Conservation (phyloP, 2,888 invertebrate species). For the Ariolimax columbianus region DNA sequence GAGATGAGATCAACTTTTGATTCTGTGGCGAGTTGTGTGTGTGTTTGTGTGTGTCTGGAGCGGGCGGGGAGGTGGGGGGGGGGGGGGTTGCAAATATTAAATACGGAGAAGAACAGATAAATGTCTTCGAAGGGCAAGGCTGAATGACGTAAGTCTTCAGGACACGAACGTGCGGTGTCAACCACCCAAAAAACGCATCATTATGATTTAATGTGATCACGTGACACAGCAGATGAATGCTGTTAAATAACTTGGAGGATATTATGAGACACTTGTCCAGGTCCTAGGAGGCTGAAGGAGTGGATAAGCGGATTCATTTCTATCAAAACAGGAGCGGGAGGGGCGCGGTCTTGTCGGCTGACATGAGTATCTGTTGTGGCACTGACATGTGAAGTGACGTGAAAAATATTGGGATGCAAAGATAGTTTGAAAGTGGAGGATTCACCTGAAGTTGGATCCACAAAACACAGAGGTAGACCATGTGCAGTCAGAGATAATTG, state of each 20-base stretch:
- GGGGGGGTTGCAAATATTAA: not conserved
- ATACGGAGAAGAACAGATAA: not conserved
- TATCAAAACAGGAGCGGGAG: not conserved
- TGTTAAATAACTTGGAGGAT: not conserved
- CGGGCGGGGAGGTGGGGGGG: no score
- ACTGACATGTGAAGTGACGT: slow-evolving; percentile 34
- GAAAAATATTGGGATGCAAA: slow-evolving; percentile 32
- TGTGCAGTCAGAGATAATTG: slow-evolving; percentile 39
- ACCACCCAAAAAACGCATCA: not conserved
- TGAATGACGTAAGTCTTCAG: not conserved
- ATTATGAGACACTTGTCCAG: not conserved
- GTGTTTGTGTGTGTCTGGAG: no score
- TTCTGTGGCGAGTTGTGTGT: no score
- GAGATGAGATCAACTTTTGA: slow-evolving; percentile 19
- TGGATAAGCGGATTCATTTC: not conserved
- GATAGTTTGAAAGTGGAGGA: not conserved
- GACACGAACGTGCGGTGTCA: not conserved
- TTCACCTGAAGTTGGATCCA: not conserved
- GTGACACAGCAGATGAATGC: not conserved
- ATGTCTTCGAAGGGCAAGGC: not conserved
- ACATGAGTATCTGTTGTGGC: slow-evolving; percentile 19
- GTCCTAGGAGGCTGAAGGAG: not conserved
- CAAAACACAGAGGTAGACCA: slow-evolving; percentile 11
- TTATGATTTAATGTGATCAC: slow-evolving; percentile 17
- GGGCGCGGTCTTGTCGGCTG: not conserved